Conservation (phyloP, 1,140 invertebrate species). For the Myzus persicae region DNA sequence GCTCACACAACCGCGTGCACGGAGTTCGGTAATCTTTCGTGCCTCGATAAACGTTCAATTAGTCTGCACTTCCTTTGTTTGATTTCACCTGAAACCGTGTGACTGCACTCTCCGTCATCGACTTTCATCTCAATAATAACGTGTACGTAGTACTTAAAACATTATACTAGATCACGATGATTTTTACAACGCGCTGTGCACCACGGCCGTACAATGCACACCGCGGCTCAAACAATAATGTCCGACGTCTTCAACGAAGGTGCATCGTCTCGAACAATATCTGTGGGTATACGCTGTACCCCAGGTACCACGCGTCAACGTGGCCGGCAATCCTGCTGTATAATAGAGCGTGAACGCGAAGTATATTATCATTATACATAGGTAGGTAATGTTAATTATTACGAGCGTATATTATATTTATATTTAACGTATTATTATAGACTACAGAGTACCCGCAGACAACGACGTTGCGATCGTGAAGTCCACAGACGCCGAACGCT, state of each 20-base stretch:
- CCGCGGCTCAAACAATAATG: not conserved
- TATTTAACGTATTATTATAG: no score
- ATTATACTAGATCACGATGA: not conserved
- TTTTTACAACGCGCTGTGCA: not conserved
- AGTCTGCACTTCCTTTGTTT: constrained; percentile 42
- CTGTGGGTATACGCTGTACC: no score
- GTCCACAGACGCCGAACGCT: not conserved
- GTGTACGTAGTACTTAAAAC: not conserved
- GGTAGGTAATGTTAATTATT: not conserved
- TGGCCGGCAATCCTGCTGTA: not conserved
- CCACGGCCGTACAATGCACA: not conserved
- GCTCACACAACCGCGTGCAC: not conserved
- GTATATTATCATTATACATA: not conserved
- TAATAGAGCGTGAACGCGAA: not conserved
- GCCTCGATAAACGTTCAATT: constrained; percentile 53
- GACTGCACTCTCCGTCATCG: not conserved
- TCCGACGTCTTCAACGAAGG: not conserved
- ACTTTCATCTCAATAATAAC: constrained; percentile 32
- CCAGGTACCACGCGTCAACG: not conserved
- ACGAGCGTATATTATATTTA: no score
- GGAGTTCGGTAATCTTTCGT: not conserved
- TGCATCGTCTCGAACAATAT: constrained; percentile 1
- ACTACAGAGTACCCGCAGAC: no score
- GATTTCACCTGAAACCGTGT: constrained; percentile 29
- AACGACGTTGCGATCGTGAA: no score